These are phyloP conservation scores for Aplysina aerophoba DNA, from an alignment of 37 sponge, comb jelly and placozoan species.

Conservation along the genomic window DNA sequence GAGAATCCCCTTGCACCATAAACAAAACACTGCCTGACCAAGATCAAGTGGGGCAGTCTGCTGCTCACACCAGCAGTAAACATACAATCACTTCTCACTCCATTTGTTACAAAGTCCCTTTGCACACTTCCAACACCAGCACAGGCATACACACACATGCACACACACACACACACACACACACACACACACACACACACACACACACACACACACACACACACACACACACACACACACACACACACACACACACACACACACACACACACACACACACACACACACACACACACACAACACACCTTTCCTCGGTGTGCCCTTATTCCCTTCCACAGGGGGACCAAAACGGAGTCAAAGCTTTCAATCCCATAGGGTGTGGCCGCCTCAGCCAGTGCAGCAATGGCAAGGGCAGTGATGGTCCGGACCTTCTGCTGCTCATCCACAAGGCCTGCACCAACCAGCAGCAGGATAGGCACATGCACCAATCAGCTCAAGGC, in stretches of 20 bases:
- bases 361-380: slow-evolving; percentile 99
- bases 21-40: no score
- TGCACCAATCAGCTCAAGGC: not conserved
- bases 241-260: slow-evolving; percentile 9
- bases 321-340: slow-evolving; percentile 97
- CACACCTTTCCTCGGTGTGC: slow-evolving; percentile 71
- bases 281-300: not conserved
- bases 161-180: slow-evolving; percentile 1
- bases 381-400: slow-evolving; percentile 99
- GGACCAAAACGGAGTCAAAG: slow-evolving; percentile 97
- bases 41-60: no score
- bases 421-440: slow-evolving; percentile 99
- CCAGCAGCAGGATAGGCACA: slow-evolving; percentile 18
- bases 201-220: not conserved
- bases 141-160: not conserved
- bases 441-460: slow-evolving; percentile 79
- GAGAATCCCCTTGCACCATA: no score
- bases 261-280: no score
- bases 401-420: slow-evolving; percentile 97
- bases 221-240: no score
- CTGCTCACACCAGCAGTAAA: no score
- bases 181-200: slow-evolving; percentile 16
- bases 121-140: no score
- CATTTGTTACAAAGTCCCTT: no score
- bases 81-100: no score